These are phyloP conservation scores for Antrozous pallidus DNA, from an alignment of 2,797 vertebrate species.

Conservation along the genomic window DNA sequence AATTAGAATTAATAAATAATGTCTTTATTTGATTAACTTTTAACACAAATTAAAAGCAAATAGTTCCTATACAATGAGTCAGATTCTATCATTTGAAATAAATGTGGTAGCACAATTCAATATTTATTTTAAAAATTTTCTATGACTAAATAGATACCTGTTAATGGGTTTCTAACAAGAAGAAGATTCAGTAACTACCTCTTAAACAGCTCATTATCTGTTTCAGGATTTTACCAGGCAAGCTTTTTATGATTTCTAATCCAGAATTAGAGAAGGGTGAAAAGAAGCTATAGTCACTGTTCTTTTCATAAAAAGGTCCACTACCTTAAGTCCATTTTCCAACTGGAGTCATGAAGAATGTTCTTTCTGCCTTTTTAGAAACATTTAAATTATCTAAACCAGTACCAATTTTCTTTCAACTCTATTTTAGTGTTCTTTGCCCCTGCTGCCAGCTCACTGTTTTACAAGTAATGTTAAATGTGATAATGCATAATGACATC, in stretches of 20 bases:
- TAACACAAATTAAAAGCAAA: slow-evolving; percentile 52
- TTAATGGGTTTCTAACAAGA: slow-evolving; percentile 68
- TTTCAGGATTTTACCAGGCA: slow-evolving; percentile 47
- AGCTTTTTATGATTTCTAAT: slow-evolving; percentile 41
- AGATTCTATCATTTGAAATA: slow-evolving; percentile 38
- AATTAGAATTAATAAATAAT: slow-evolving; percentile 31
- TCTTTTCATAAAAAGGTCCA: slow-evolving; percentile 3
- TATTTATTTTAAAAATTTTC: slow-evolving; percentile 57
- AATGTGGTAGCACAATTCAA: slow-evolving; percentile 50
- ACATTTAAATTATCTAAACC: slow-evolving; percentile 48
- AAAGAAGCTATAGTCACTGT: background rate
- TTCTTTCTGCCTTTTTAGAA: slow-evolving; percentile 30
- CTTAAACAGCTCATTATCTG: slow-evolving; percentile 55
- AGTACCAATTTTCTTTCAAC: slow-evolving; percentile 63
- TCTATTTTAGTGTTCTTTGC: slow-evolving; percentile 78
- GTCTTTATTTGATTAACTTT: slow-evolving; percentile 48
- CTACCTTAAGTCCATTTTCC: background rate
- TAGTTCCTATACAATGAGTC: slow-evolving; percentile 39
- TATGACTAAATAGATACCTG: slow-evolving; percentile 43
- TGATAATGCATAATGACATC: slow-evolving; percentile 84
- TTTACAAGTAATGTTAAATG: slow-evolving; percentile 82
- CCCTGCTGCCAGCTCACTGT: slow-evolving; percentile 76
- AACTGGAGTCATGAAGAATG: slow-evolving; percentile 29
- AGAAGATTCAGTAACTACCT: slow-evolving; percentile 69
- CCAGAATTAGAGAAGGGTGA: slow-evolving; percentile 10